Percentiles rank a stretch among this genome's conserved stretches.
Evolutionary conservation across 2,113 vertebrate genomes (phyloP).

Genomic region (Solea senegalensis): DNA sequence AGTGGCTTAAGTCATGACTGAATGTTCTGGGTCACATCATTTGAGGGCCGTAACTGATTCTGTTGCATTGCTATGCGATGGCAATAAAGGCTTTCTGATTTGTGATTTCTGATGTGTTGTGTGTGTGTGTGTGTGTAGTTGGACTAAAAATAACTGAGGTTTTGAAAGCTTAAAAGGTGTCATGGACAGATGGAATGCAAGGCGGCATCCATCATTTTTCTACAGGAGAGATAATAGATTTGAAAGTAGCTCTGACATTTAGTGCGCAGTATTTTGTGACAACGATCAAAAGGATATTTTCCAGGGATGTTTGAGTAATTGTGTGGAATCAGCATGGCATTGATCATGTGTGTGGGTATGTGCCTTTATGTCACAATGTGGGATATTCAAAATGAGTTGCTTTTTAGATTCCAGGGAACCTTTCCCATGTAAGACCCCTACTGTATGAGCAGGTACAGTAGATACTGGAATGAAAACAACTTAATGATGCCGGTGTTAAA

Average conservation of each 20-base stretch:
- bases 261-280: constrained; percentile 23
- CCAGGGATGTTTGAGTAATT: neutral
- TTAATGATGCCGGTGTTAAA: constrained; percentile 18
- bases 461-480: constrained; percentile 30
- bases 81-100: too few relatives aligned
- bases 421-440: constrained; percentile 1
- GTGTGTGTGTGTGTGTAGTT: neutral
- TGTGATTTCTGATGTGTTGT: neutral
- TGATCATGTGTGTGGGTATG: constrained; percentile 4
- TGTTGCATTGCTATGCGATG: too few relatives aligned
- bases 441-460: constrained; percentile 16
- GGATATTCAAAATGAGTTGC: constrained; percentile 37
- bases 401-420: constrained; percentile 1
- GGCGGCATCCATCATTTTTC: constrained; percentile 4
- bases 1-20: too few relatives aligned
- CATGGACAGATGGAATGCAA: constrained; percentile 5
- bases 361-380: constrained; percentile 36
- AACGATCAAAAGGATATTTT: constrained; percentile 27
- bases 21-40: too few relatives aligned
- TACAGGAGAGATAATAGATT: constrained; percentile 12
- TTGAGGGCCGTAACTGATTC: too few relatives aligned
- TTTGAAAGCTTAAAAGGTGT: constrained; percentile 1
- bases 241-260: constrained; percentile 42
- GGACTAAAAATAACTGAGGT: neutral
- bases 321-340: constrained; percentile 1